Conservation (phyloP, 2,113 vertebrate species). For the Corvus hawaiiensis region DNA sequence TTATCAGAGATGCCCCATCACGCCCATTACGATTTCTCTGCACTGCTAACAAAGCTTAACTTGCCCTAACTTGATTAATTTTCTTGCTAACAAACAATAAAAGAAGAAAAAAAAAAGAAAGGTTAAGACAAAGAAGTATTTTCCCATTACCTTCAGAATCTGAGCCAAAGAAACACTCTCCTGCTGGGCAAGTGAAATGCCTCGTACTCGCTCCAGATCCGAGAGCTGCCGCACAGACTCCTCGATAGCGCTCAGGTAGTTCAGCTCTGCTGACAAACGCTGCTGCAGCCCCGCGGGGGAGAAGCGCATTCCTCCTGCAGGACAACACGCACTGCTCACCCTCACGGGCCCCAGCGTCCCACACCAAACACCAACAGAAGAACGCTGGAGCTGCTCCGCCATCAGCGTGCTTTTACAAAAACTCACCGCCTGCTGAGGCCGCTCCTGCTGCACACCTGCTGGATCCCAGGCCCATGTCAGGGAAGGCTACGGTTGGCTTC, state of each 20-base stretch:
- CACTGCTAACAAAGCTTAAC: not conserved
- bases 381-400: fast-evolving
- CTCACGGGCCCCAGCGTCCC: fast-evolving
- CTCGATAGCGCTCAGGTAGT: slow-evolving; percentile 87
- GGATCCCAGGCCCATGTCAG: slow-evolving; percentile 29
- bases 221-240: slow-evolving; percentile 87
- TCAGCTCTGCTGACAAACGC: slow-evolving; percentile 86
- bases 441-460: slow-evolving; percentile 2
- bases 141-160: slow-evolving; percentile 84
- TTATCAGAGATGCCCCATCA: not conserved
- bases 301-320: slow-evolving; percentile 79
- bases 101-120: not conserved
- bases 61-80: not conserved
- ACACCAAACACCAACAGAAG: fast-evolving
- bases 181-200: slow-evolving; percentile 89
- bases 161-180: slow-evolving; percentile 90
- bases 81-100: not conserved
- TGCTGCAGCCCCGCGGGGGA: slow-evolving; percentile 88
- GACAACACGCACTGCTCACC: not conserved
- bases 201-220: slow-evolving; percentile 83
- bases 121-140: not conserved
- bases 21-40: fast-evolving
- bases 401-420: not conserved
- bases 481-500: slow-evolving; percentile 27
- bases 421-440: slow-evolving; percentile 49